Base-by-base conservation (phyloP, 1,140 invertebrate species). In the Trachelipus rathkii region DNA sequence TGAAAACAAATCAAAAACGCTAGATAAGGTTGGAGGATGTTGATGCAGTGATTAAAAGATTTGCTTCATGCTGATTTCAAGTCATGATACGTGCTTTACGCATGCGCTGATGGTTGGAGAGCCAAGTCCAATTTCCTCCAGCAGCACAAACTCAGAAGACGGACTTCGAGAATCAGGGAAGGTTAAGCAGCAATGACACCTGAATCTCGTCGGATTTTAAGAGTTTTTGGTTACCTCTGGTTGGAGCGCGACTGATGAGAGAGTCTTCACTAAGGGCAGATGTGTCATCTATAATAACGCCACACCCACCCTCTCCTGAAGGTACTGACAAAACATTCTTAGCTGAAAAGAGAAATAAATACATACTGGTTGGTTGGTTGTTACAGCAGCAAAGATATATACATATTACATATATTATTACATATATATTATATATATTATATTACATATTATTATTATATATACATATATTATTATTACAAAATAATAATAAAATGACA, bases 71-170 rank as follows among this genome's bases (percentile, higher is more conserved):
- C 50, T 1, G 50, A 1, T 13, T 19, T 60, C 50, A 71, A 53
- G 24, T 78, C 77, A 78, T 78, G 77, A 74, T 44, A 60, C 70
- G 76, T 74, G 75, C 77, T 78, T 70, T 78, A 78, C 77, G 77
- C 77, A 78, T 78, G 77, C 77, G 77, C 43, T 60, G 74, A 33
- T 71, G 66, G 73, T 60, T 13, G 77, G 74, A 21, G 19, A 46
- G 44, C 44, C 45, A 44, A 33, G 66, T 44, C 71, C 50, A 21
- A 60, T 53, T 60, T 13, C 33, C 71, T 73, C 77, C 71, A 43
- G 71, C 74, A 75, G 13, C 23, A 44, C 67, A 66, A 75, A 46
- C 10, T 71, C 43, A 44, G 70, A 23, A 67, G 24, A 45, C 23
- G 44, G 50, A 13, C 50, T 13, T 44, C 70, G 46, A 73, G 45